Evolutionary conservation across 53 echinoderm and acorn worm genomes (phyloP).

Genomic region (Echinarachnius parma): DNA sequence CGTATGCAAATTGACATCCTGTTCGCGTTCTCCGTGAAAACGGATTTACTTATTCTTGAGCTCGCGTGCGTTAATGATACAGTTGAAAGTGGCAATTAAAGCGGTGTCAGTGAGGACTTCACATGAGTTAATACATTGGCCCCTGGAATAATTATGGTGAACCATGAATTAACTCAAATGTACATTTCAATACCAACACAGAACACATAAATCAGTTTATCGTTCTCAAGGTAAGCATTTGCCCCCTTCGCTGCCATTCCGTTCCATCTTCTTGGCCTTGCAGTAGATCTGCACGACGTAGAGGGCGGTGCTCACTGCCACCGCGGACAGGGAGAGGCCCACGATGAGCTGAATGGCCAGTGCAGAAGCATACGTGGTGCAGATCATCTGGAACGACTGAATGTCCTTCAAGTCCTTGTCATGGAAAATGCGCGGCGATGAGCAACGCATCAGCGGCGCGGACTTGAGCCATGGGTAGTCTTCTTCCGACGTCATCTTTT

Average conservation of each 20-base stretch:
- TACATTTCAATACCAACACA: too few species aligned
- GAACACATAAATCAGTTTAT: too few species aligned
- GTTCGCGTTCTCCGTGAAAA: too few species aligned
- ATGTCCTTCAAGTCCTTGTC: slow-evolving; percentile 12
- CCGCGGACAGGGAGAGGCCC: slow-evolving; percentile 72
- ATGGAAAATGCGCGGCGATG: slow-evolving; percentile 53
- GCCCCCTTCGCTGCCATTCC: slow-evolving; percentile 54
- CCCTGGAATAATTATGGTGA: too few species aligned
- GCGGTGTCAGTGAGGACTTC: too few species aligned
- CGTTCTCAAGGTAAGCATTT: slow-evolving; percentile 54
- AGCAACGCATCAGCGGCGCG: slow-evolving; percentile 24
- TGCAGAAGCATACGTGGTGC: slow-evolving; percentile 69
- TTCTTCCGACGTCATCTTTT: slow-evolving; percentile 15
- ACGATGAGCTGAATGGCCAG: slow-evolving; percentile 83
- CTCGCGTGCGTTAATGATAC: too few species aligned
- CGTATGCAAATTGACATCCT: too few species aligned
- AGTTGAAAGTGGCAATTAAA: too few species aligned
- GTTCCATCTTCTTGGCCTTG: slow-evolving; percentile 70
- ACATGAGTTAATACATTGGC: too few species aligned
- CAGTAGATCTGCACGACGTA: slow-evolving; percentile 82
- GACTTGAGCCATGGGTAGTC: neutral
- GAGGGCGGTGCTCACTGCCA: slow-evolving; percentile 62
- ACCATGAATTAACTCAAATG: too few species aligned
- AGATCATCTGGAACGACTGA: slow-evolving; percentile 55
- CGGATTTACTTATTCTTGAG: too few species aligned